Evolutionary conservation across 2,797 vertebrate genomes (phyloP).

Genomic region (Valencia hispanica): DNA sequence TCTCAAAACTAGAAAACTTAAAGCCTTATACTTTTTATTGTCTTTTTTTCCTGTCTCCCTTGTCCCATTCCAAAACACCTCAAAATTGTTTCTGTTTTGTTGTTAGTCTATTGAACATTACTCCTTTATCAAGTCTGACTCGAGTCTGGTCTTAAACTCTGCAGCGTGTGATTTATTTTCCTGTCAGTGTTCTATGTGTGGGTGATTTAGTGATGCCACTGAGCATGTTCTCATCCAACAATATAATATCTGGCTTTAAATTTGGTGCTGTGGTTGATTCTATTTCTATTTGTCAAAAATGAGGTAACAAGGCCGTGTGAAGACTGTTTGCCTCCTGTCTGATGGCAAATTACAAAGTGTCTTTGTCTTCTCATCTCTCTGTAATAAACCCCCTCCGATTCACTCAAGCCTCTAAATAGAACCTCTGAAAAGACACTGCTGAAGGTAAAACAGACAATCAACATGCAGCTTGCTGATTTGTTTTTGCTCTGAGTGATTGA

Average conservation of each 20-base stretch:
- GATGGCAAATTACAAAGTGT: conserved; percentile 41
- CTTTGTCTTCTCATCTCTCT: conserved; percentile 26
- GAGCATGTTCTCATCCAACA: conserved; percentile 15
- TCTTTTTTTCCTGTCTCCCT: neutral
- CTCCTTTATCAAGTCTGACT: neutral
- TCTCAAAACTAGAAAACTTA: neutral
- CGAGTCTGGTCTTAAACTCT: neutral
- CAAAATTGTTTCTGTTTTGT: neutral
- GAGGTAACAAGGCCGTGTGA: conserved; percentile 48
- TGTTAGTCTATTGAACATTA: neutral
- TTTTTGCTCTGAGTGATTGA: conserved; percentile 23
- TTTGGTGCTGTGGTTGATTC: conserved; percentile 15
- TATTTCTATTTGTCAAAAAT: conserved; percentile 32
- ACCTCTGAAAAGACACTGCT: conserved; percentile 48
- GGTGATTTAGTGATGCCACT: conserved; percentile 8
- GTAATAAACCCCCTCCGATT: conserved; percentile 48
- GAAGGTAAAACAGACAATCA: conserved; percentile 31
- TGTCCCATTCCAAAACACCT: neutral
- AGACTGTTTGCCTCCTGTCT: conserved; percentile 58
- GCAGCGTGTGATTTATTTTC: neutral
- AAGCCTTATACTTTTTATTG: neutral
- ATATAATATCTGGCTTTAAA: conserved; percentile 19
- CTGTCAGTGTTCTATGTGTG: neutral
- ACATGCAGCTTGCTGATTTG: conserved; percentile 27
- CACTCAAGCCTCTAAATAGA: conserved; percentile 38